Evolutionary conservation across 1,140 invertebrate species (phyloP).

Genomic region (Eubasilissa regina): DNA sequence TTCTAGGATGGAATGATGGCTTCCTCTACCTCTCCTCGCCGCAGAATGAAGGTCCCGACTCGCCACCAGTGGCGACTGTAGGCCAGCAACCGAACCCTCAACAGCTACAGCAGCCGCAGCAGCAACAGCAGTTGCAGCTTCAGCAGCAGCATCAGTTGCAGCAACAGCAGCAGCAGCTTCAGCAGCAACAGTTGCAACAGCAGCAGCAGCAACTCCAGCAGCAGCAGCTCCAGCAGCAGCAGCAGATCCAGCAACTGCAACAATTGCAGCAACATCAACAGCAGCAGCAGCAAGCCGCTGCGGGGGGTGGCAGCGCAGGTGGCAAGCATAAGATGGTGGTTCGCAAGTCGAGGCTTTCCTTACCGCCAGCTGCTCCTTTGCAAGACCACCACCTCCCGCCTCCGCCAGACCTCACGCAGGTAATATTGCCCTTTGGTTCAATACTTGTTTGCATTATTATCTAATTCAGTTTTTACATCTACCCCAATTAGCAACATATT

Average conservation of each 20-base stretch:
- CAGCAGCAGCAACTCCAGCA: conserved; percentile 61
- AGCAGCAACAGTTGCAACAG: conserved; percentile 60
- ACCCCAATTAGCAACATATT: no score
- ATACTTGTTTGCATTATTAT: no score
- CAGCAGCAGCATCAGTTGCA: conserved; percentile 61
- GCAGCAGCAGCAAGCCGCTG: conserved; percentile 67
- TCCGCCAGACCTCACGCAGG: conserved; percentile 50
- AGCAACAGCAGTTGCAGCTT: conserved; percentile 60
- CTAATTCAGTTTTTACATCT: no score
- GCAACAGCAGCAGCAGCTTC: conserved; percentile 63
- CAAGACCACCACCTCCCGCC: conserved; percentile 51
- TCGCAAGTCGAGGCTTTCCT: conserved; percentile 49
- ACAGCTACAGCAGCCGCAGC: conserved; percentile 53
- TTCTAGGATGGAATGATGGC: conserved; percentile 57
- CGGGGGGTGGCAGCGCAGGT: conserved; percentile 63
- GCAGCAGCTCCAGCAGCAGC: conserved; percentile 67
- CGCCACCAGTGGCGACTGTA: conserved; percentile 60
- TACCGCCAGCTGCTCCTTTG: conserved; percentile 34
- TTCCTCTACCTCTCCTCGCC: conserved; percentile 49
- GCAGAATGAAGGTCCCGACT: conserved; percentile 50
- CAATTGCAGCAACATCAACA: conserved; percentile 64
- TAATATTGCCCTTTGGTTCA: conserved; percentile 28
- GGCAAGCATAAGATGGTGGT: conserved; percentile 60
- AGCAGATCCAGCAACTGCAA: conserved; percentile 66
- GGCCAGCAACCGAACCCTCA: conserved; percentile 49